Base-by-base conservation (phyloP, 2,888 invertebrate species). In the Apamea sordens region DNA sequence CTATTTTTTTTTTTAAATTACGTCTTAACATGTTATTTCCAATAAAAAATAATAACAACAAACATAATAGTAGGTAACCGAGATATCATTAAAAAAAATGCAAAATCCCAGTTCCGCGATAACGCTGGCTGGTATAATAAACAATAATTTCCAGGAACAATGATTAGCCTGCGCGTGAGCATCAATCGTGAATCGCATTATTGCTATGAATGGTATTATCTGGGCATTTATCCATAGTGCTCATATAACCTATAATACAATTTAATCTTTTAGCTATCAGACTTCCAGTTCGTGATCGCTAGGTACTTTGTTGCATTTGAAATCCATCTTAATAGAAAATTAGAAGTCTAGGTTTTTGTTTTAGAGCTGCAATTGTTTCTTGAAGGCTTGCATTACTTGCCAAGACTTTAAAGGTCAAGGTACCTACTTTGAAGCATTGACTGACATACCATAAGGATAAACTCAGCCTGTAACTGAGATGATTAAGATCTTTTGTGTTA, bases 91-190 rank as follows among this genome's bases (percentile, higher is more conserved):
- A 73, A 36, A 41, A 76, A 68, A 71, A 61, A 79, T 18, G 36
- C 15, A 61, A 83, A 80, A 76, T 72, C 80, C 87, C 76, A 74
- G 78, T 72, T 82, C 73, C 56, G 79, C 18, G 84, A 89, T 88
- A 77, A 74, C 59, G 24, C 59, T 50, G 59, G 59, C 67, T 63
- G 73, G 61, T 73, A 83, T 65, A 63, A 76, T 73, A 84, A 89
- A 79, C 82, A 88, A 86, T 77, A 36, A 83, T 73, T 88, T 85
- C 88, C 75, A 82, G 79, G 88, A 89, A 89, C 68, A 77, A 67
- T 73, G 85, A 87, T 87, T 76, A 64, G 68, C 47, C n/a, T 77
- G 89, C 86, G 86, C 88, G 83, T 88, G 89, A 75, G 81, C 78
- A 80, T 72, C 68, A 80, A 85, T 86, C 88, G 76, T 89, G 86